Base-by-base conservation (phyloP, 2,888 invertebrate genomes). In the Meiosimyza decipiens region DNA sequence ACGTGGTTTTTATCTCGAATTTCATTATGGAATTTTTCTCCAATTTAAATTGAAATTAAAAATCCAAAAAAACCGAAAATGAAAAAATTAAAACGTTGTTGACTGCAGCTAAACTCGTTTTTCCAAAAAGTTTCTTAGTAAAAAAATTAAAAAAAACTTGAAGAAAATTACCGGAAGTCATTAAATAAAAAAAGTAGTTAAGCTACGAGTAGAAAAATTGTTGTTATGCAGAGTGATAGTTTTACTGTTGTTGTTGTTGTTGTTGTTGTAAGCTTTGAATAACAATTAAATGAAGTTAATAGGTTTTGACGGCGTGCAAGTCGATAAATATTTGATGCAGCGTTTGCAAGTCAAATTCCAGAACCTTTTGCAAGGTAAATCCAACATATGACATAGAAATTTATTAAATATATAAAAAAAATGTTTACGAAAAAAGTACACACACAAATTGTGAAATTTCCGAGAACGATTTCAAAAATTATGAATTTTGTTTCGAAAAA, bases 141-240 rank as follows among this genome's bases (percentile, higher is more conserved):
- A 40, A 40, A 9, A 40, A 16, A 13, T 47, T n/a, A 2, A n/a
- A 15, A 15, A 7, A 40, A 40, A 62, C n/a, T 16, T 16, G 81
- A 79, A 82, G 82, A 81, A 82, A 82, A 82, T 82, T 80, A 79
- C 82, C 82, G 81, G 82, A 82, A 82, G 82, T 82, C 80, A 82
- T 82, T 82, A 81, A 81, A 81, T 79, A 77, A 82, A 82, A 82
- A 82, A 82, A 80, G 16, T 47, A 40, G 52, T n/a, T 62, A 7
- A 5, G n/a, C 9, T 40, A 40, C 40, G 40, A 40, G 40, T 40
- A 40, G 40, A 40, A 40, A 28, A 40, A 40, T 40, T 40, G 2
- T 40, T 40, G 40, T 9, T 40, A 40, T 40, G 40, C 40, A 40
- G 6, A 40, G 40, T 40, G 40, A 64, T 28, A 28, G 28, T 28